phyloP scores from a whole-genome alignment of 2,113 vertebrate genomes.

The Daphoenositta chrysoptera region DNA sequence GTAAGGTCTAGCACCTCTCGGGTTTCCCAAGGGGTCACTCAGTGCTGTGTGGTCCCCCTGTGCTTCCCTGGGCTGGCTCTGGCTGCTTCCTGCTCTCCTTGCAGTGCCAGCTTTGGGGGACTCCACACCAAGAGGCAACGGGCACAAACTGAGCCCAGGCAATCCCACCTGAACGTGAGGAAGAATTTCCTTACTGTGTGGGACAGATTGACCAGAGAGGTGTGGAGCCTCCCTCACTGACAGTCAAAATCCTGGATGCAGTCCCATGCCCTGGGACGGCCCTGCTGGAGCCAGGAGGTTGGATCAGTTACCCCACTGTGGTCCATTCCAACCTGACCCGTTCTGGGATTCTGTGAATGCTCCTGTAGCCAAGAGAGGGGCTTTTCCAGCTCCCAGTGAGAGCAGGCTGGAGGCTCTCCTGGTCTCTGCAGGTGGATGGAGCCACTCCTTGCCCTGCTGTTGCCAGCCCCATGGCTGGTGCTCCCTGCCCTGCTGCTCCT shows the following conservation, averaged over 20 bases:
- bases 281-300: background rate
- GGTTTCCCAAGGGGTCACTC: background rate
- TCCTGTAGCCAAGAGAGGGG: background rate
- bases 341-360: background rate
- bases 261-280: background rate
- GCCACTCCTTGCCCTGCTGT: background rate
- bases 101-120: background rate
- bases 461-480: background rate
- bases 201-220: background rate
- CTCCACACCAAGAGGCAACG: rapidly evolving
- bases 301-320: background rate
- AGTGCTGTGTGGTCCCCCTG: background rate
- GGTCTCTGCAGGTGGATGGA: background rate
- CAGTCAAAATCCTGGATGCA: background rate
- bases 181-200: background rate
- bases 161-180: background rate
- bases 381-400: background rate
- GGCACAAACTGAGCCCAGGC: background rate
- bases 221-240: background rate
- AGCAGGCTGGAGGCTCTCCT: background rate
- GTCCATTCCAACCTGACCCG: background rate
- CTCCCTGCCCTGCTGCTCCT: background rate
- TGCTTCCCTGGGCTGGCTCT: background rate
- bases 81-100: background rate
- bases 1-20: background rate